Evolutionary conservation across 2,888 invertebrate genomes (phyloP).

Genomic region (Dinocampus coccinellae): DNA sequence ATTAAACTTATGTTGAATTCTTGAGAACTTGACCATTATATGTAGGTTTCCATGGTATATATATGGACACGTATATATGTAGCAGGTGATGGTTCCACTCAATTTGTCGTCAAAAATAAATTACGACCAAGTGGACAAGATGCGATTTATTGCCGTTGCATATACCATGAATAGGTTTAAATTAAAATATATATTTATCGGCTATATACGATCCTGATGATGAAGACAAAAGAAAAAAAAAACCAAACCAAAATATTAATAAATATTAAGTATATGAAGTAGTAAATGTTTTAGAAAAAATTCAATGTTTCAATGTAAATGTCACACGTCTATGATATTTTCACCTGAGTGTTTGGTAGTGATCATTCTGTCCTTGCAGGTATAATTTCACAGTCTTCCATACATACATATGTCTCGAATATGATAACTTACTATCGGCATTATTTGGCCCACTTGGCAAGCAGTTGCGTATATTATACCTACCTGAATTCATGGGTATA

Average conservation of each 20-base stretch:
- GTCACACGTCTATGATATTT: constrained; percentile 11
- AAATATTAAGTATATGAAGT: neutral
- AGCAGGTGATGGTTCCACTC: neutral
- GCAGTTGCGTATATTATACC: constrained; percentile 29
- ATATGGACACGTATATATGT: neutral
- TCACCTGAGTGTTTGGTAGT: neutral
- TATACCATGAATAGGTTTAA: constrained; percentile 1
- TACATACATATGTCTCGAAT: neutral
- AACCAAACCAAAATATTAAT: neutral
- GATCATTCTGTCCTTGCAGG: constrained; percentile 18
- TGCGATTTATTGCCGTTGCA: neutral
- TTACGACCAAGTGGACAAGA: neutral
- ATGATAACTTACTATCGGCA: constrained; percentile 11
- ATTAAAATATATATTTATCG: neutral
- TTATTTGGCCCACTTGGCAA: constrained; percentile 36
- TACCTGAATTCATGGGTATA: constrained; percentile 29
- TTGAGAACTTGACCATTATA: neutral
- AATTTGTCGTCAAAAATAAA: constrained; percentile 21
- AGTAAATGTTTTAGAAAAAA: neutral
- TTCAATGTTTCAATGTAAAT: neutral
- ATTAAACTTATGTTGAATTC: neutral
- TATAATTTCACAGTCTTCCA: constrained; percentile 20
- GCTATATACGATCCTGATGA: neutral
- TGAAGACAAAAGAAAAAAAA: neutral
- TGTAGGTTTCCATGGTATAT: neutral